A percentile compares a stretch with the other conserved stretches of the same genome.
Conservation (phyloP, 2,888 invertebrate genomes). For the Nebria salina region DNA sequence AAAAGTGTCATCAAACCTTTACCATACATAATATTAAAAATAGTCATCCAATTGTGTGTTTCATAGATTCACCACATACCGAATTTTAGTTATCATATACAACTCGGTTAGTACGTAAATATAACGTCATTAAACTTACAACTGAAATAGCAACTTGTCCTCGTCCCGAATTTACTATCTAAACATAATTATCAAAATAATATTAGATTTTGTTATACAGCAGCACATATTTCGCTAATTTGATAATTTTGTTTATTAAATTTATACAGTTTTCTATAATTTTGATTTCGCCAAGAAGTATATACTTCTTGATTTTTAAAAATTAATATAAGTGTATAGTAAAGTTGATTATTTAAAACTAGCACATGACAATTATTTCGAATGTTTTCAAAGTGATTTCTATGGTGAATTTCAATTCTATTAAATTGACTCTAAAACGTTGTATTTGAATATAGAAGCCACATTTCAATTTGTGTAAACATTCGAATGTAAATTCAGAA, state of each 20-base stretch:
- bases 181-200: background rate
- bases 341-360: constrained; percentile 1
- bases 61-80: background rate
- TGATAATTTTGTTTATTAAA: background rate
- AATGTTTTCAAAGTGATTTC: background rate
- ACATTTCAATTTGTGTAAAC: constrained; percentile 17
- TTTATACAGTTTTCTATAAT: background rate
- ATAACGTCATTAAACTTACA: background rate
- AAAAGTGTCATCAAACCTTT: constrained; percentile 11
- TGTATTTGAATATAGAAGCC: background rate
- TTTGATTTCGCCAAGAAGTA: background rate
- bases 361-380: background rate
- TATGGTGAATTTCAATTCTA: background rate
- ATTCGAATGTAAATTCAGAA: constrained; percentile 30
- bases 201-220: background rate
- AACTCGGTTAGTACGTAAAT: background rate
- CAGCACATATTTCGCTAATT: background rate
- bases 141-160: background rate
- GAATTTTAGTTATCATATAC: background rate
- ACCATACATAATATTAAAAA: constrained; percentile 22
- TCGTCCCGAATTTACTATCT: background rate
- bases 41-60: background rate
- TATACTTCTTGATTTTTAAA: background rate
- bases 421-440: too few relatives aligned
- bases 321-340: background rate